These are phyloP conservation scores for Trididemnum nubilum DNA, from an alignment of 23 tunicate genomes.

Conservation along the genomic window DNA sequence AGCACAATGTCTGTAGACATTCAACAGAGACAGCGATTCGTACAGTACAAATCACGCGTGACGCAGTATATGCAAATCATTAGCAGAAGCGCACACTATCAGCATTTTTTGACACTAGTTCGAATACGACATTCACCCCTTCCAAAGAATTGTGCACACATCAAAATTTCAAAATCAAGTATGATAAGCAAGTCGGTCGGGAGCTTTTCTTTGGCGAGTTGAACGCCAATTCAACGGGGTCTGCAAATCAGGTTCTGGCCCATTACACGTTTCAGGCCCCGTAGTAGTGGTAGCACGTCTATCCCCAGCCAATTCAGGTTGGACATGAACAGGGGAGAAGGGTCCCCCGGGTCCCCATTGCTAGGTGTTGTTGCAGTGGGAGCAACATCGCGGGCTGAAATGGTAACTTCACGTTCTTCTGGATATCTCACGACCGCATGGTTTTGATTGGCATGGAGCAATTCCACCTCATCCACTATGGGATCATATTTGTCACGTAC, in stretches of 20 bases:
- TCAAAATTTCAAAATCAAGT: not conserved
- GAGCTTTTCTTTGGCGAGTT: not conserved
- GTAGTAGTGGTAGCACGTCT: not conserved
- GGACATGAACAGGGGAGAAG: too few species aligned
- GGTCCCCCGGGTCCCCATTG: too few species aligned
- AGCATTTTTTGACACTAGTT: too few species aligned
- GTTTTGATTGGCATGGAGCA: not conserved
- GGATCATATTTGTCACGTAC: not conserved
- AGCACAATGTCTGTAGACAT: too few species aligned
- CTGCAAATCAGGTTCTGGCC: not conserved
- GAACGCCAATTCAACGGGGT: not conserved
- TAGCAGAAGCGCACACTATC: too few species aligned
- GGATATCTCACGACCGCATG: not conserved
- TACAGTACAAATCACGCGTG: too few species aligned
- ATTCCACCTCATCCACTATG: not conserved
- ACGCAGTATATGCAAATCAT: too few species aligned
- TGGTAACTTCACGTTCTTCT: not conserved
- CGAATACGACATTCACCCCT: not conserved
- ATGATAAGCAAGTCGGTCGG: not conserved
- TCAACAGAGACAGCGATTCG: too few species aligned
- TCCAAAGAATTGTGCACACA: not conserved
- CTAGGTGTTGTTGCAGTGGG: not conserved
- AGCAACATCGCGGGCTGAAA: not conserved
- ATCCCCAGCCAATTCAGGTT: not conserved
- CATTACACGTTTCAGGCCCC: not conserved